phyloP scores from a whole-genome alignment of 2,797 vertebrate species.

The Cossypha heuglini region DNA sequence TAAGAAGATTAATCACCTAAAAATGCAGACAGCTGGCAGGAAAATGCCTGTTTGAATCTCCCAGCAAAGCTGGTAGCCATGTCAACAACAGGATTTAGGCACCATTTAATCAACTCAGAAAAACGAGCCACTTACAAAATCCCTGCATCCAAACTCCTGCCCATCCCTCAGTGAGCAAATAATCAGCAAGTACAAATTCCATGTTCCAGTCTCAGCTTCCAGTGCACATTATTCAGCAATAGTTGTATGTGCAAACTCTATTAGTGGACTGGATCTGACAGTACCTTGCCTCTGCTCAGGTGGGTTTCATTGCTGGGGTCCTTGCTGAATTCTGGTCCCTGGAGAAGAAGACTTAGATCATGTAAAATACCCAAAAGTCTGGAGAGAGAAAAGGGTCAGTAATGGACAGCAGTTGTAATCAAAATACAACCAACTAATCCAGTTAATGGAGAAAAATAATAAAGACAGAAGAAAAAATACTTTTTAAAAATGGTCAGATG shows the following conservation, averaged over 20 bases:
- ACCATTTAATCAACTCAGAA: neutral
- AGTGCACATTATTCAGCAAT: neutral
- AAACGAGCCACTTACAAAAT: neutral
- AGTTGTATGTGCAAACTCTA: neutral
- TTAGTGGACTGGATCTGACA: neutral
- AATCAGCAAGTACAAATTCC: neutral
- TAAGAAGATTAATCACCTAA: neutral
- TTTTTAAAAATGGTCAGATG: neutral
- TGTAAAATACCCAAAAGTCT: neutral
- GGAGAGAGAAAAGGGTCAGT: neutral
- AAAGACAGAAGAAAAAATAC: neutral
- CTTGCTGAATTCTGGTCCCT: neutral
- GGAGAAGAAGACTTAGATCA: neutral
- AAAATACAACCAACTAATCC: neutral
- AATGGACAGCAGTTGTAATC: neutral
- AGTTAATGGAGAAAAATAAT: neutral
- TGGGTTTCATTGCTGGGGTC: neutral
- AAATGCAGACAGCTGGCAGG: neutral
- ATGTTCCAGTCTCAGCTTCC: neutral
- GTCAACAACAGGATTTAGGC: neutral
- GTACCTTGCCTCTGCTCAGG: neutral
- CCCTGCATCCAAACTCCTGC: neutral
- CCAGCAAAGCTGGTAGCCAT: neutral
- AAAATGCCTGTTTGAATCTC: neutral
- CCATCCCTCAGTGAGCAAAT: neutral